Conservation (phyloP, 2,113 vertebrate genomes). For the Glaucomys volans region DNA sequence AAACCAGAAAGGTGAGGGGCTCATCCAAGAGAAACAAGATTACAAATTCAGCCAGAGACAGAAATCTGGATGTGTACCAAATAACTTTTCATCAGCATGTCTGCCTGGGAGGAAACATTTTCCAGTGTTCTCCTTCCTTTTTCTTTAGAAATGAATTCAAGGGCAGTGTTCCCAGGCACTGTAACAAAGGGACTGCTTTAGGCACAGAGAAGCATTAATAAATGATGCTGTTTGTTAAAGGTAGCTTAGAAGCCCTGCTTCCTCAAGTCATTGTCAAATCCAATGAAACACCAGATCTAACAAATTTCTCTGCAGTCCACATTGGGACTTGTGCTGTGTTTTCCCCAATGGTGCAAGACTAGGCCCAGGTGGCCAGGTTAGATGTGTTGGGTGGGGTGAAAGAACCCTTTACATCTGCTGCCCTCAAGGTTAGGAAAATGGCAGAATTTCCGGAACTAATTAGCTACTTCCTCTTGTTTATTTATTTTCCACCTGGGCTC, state of each 20-base stretch:
- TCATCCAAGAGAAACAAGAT: constrained; percentile 86
- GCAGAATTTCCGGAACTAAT: constrained; percentile 51
- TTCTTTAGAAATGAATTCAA: constrained; percentile 81
- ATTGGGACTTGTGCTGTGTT: background rate
- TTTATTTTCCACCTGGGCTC: background rate
- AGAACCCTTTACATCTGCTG: background rate
- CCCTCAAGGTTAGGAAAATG: constrained; percentile 43
- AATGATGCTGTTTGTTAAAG: constrained; percentile 77
- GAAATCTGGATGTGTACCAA: constrained; percentile 82
- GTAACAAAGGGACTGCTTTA: constrained; percentile 76
- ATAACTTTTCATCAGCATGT: constrained; percentile 84
- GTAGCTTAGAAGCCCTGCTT: constrained; percentile 72
- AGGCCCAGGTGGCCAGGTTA: background rate
- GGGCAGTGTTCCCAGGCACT: constrained; percentile 78
- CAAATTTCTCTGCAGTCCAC: background rate
- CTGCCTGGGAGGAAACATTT: constrained; percentile 83
- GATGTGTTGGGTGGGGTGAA: background rate
- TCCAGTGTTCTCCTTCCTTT: constrained; percentile 80
- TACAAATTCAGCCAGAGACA: constrained; percentile 80
- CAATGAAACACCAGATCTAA: background rate
- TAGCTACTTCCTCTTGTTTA: background rate
- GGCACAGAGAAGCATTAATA: constrained; percentile 77
- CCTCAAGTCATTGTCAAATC: constrained; percentile 71
- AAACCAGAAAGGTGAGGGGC: constrained; percentile 22
- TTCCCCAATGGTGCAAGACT: background rate